phyloP scores from a whole-genome alignment of 2,113 vertebrate genomes.

The Miniopterus natalensis region DNA sequence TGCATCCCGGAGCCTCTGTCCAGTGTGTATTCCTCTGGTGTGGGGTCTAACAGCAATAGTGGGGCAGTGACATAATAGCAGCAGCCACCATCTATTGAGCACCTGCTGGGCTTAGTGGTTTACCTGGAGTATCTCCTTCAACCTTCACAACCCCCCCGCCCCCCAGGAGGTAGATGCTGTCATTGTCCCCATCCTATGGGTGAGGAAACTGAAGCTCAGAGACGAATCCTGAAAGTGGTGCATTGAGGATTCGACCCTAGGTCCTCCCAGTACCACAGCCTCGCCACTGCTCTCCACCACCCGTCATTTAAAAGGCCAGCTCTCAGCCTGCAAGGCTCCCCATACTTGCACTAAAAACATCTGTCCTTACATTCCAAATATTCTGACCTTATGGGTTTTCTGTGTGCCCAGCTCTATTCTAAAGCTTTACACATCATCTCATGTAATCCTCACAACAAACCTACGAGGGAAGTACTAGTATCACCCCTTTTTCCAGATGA shows the following conservation, averaged over 20 bases:
- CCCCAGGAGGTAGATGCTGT: rapidly evolving
- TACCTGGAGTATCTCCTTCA: no score
- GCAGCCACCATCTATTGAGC: not conserved
- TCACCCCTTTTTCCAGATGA: not conserved
- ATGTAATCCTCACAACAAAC: not conserved
- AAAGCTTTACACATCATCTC: not conserved
- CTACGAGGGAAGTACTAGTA: not conserved
- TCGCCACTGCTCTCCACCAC: not conserved
- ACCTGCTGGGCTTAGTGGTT: not conserved
- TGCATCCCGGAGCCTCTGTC: not conserved
- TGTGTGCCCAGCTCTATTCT: not conserved
- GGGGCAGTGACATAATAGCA: not conserved
- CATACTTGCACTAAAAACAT: not conserved
- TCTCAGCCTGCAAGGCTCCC: not conserved
- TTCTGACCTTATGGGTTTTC: not conserved
- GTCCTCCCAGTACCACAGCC: not conserved
- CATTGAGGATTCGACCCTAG: not conserved
- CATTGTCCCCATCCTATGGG: not conserved
- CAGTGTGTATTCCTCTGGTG: rapidly evolving
- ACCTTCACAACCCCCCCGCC: not conserved
- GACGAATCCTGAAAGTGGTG: not conserved
- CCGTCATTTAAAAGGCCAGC: not conserved
- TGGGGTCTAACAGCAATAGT: rapidly evolving
- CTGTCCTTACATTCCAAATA: not conserved
- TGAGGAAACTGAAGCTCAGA: not conserved